phyloP scores from a whole-genome alignment of 2,113 vertebrate genomes.

The Tragelaphus scriptus region DNA sequence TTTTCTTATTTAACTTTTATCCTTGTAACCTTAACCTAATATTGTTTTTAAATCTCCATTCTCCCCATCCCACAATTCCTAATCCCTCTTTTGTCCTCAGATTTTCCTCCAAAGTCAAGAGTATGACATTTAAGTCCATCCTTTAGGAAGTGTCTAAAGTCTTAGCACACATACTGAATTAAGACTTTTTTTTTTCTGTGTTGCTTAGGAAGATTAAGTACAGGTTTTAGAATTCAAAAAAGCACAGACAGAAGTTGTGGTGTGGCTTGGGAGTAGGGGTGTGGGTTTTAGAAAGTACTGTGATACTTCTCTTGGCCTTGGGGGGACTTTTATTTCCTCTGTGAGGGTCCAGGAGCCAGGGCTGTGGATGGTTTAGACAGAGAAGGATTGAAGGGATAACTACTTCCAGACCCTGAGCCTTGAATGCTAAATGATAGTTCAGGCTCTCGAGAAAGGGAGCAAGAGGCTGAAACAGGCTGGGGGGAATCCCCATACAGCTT shows the following conservation, averaged over 20 bases:
- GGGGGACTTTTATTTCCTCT: constrained; percentile 15
- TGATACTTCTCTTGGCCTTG: not conserved
- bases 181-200: not conserved
- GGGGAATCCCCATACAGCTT: accelerated
- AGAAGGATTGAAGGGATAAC: constrained; percentile 46
- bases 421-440: not conserved
- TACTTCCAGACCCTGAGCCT: constrained; percentile 36
- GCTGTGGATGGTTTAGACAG: not conserved
- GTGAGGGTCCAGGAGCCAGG: not conserved
- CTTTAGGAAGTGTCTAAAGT: constrained; percentile 9
- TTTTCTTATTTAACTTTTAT: constrained; percentile 47
- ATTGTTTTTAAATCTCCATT: constrained; percentile 14
- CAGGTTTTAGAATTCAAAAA: not conserved
- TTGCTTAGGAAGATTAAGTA: constrained; percentile 1
- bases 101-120: constrained; percentile 20
- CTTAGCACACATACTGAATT: not conserved
- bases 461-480: not conserved
- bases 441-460: not conserved
- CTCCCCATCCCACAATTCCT: not conserved
- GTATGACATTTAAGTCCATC: constrained; percentile 31
- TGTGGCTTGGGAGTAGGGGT: not conserved
- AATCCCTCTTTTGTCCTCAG: constrained; percentile 53
- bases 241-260: not conserved
- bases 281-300: not conserved
- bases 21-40: constrained; percentile 30